Evolutionary conservation across 2,888 invertebrate genomes (phyloP), one percentile per base, ranked within the genome.

Genomic region (Dione vanillae): DNA sequence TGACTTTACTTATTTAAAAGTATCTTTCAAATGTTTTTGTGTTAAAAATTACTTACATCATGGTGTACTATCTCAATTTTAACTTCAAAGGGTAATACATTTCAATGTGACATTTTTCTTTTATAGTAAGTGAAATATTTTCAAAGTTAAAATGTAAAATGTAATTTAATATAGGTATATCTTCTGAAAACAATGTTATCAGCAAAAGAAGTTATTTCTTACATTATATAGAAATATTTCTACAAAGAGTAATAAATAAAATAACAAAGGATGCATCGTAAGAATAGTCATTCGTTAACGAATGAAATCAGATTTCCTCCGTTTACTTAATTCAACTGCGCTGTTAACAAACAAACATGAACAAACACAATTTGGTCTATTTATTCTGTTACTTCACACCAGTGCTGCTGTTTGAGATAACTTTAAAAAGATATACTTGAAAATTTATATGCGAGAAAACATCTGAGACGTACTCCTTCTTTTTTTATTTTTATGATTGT

Each of bases 261-360:
- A 61, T 61, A 70, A 70, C 59, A 67, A 70, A 67, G 65, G 43
- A 62, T 65, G 51, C 45, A 54, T 59, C 19, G 52, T 70, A 70
- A 73, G 73, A 61, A 67, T 66, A 66, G 67, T 54, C 56, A 66
- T 71, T 71, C 71, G 70, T 73, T 73, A 73, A 73, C 68, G 70
- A 73, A 73, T 64, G 49, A 73, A 71, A 73, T 73, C 73, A 68
- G 61, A 71, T 73, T 73, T 70, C 45, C 37, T 54, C 65, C 70
- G 73, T 73, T 73, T 73, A 71, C 71, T 73, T 73, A 73, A 73
- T 70, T 61, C 73, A 62, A 65, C 70, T 73, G 71, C 58, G 67
- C 68, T 62, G 43, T 66, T 68, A 68, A 68, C 70, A 73, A 67
- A 70, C 72, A 64, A 68, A 71, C 71, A 66, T 65, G 70, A 65